Evolutionary conservation across 2,113 vertebrate species (phyloP), one percentile per base, ranked within the genome.

Genomic region (Pyrgilauda ruficollis): DNA sequence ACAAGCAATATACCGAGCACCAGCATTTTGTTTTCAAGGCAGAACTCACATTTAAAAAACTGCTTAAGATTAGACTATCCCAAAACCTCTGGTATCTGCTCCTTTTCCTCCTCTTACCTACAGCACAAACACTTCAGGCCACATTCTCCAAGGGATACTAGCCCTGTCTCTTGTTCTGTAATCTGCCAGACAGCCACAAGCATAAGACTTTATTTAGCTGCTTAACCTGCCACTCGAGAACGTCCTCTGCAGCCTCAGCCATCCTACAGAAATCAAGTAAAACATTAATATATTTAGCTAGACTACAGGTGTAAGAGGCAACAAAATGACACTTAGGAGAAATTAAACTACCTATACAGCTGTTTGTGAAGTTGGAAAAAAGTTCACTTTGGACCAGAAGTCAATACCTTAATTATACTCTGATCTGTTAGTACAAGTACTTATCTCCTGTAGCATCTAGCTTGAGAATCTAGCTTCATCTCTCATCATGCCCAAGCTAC

Each of bases 151-250:
- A 52, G 28, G 70, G 37, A 79, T 93, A 93, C 72, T 74, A 87
- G 64, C 77, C 43, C 81, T 37, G 62, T 52, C 78, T 82, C 78
- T 74, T 91, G 55, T 50, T 52, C 81, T 87, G 49, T 79, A 75
- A 91, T 79, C 82, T 85, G 79, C 70, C 58, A 90, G 61, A 44
- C 58, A 89, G 66, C 39, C 81, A 89, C 74, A 70, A 96, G 56
- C 22, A 5, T 49, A 83, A 72, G 35, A 82, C 39, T 92, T 94
- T 62, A 90, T 77, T 55, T 75, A 90, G 61, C 77, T 87, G 68
- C 52, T 87, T 90, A 94, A 89, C 61, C 61, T 91, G 91, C 37
- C 66, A 73, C 49, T 67, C 77, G 44, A 58, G 91, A 90, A 68
- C 2, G 6, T 52, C 80, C 90, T 84, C 66, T 67, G 69, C 47